Evolutionary conservation across 2,797 vertebrate genomes (phyloP).

Genomic region (Premnoplex brunnescens): DNA sequence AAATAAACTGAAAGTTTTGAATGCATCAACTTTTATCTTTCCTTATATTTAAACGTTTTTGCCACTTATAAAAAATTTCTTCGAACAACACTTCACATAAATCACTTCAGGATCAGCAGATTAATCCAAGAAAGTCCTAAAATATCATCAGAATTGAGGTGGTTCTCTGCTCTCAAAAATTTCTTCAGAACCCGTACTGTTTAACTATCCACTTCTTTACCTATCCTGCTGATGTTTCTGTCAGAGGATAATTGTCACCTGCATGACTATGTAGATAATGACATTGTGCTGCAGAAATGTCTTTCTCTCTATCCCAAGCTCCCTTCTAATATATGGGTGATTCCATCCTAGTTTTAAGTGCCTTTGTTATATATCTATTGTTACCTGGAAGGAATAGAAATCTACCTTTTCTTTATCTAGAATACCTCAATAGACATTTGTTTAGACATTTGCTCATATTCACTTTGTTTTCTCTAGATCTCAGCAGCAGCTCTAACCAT

Average conservation of each 20-base stretch:
- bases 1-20: neutral
- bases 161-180: fast-evolving
- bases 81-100: neutral
- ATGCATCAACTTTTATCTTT: neutral
- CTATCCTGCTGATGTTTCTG: neutral
- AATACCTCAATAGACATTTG: neutral
- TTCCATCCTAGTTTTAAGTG: neutral
- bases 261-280: neutral
- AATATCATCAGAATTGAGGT: neutral
- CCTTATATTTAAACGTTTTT: neutral
- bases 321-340: neutral
- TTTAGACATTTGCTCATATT: neutral
- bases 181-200: neutral
- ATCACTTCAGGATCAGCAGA: neutral
- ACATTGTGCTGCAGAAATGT: neutral
- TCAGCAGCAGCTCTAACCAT: neutral
- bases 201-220: neutral
- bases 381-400: neutral
- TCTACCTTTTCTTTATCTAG: neutral
- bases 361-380: neutral
- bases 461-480: neutral
- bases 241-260: neutral
- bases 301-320: neutral
- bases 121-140: neutral
- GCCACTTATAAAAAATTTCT: neutral